Conservation (phyloP, 2,888 invertebrate species). For the Mamestra brassicae region DNA sequence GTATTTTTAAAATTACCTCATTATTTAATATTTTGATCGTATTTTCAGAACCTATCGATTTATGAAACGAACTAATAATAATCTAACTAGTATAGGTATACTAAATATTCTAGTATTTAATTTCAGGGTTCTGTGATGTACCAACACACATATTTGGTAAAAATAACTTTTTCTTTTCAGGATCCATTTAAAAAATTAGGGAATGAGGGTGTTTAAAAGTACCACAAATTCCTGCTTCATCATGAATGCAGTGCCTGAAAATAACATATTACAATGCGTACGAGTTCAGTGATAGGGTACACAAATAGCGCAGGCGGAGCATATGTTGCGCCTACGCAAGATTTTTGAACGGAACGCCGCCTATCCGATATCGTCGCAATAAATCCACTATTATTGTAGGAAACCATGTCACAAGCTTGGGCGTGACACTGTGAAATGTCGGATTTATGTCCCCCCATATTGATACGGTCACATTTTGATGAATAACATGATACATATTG, state of each 20-base stretch:
- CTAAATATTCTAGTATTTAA: too few relatives aligned
- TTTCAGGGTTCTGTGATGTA: too few relatives aligned
- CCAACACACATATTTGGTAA: too few relatives aligned
- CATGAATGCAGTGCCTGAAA: constrained; percentile 11
- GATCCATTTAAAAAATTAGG: too few relatives aligned
- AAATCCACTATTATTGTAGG: constrained; percentile 79
- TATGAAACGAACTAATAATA: neutral
- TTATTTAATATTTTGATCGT: neutral
- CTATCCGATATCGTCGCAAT: constrained; percentile 79
- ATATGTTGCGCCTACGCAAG: constrained; percentile 81
- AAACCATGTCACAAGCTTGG: constrained; percentile 73
- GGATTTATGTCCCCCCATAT: constrained; percentile 72
- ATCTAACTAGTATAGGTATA: too few relatives aligned
- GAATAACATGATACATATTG: constrained; percentile 44
- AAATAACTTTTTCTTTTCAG: too few relatives aligned
- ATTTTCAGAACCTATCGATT: neutral
- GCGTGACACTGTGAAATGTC: constrained; percentile 74
- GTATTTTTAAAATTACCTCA: neutral
- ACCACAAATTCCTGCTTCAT: neutral
- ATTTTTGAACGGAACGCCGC: constrained; percentile 79
- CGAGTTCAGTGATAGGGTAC: constrained; percentile 60
- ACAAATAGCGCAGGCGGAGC: constrained; percentile 74
- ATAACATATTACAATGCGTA: constrained; percentile 57
- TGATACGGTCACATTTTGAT: constrained; percentile 52
- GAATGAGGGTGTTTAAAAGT: neutral